phyloP scores from a whole-genome alignment of 2,797 vertebrate genomes.

The Neostethus bicornis region DNA sequence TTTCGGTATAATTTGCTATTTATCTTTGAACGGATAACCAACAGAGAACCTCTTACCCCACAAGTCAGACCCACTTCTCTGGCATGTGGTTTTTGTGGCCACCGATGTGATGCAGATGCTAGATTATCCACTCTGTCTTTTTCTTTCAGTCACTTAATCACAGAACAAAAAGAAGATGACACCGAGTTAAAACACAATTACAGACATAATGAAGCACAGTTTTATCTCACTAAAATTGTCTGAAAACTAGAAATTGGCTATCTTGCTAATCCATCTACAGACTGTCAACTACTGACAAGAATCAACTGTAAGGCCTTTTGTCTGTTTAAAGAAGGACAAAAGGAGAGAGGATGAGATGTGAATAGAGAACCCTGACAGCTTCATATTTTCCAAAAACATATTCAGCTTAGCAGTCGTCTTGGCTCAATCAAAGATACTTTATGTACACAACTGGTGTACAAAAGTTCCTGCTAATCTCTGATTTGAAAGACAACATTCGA shows the following conservation, averaged over 20 bases:
- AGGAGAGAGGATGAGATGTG: conserved; percentile 44
- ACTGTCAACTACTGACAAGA: conserved; percentile 8
- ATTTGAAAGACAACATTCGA: conserved; percentile 66
- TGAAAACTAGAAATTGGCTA: conserved; percentile 2
- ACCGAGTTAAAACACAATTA: not conserved
- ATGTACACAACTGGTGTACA: conserved; percentile 62
- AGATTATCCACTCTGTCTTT: conserved; percentile 48
- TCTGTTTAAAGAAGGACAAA: conserved; percentile 27
- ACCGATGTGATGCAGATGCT: conserved; percentile 53
- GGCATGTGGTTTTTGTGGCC: conserved; percentile 65
- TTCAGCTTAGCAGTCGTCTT: conserved; percentile 33
- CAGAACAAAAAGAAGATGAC: conserved; percentile 2
- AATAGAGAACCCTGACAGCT: conserved; percentile 35
- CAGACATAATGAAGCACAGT: not conserved
- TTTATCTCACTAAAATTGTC: not conserved
- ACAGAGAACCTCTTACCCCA: conserved; percentile 67
- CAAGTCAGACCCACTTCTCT: conserved; percentile 66
- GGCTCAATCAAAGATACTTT: conserved; percentile 45
- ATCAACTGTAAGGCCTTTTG: conserved; percentile 6
- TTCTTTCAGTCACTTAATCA: conserved; percentile 3
- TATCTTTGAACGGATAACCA: conserved; percentile 66
- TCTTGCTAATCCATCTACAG: conserved; percentile 14
- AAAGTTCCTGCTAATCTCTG: conserved; percentile 66
- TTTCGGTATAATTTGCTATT: conserved; percentile 67
- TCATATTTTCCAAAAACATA: conserved; percentile 63